phyloP scores from a whole-genome alignment of 2,888 invertebrate genomes.

The Gymnosoma rotundatum region DNA sequence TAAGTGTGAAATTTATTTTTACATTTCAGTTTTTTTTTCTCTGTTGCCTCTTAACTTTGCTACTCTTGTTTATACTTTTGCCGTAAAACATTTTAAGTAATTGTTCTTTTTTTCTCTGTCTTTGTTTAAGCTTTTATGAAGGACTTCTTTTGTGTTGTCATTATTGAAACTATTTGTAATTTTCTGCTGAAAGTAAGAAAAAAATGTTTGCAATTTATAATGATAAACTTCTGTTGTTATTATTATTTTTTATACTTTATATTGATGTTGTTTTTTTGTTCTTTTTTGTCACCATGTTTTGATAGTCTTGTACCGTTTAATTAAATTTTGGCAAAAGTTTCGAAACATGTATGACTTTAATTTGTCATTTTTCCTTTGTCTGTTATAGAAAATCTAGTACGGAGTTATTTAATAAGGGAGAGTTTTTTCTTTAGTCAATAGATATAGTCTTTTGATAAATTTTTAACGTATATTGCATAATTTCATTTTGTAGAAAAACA shows the following conservation, averaged over 20 bases:
- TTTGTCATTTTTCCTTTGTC: not conserved
- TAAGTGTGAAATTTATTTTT: constrained; percentile 70
- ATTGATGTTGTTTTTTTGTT: not conserved
- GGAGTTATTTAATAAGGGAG: too few relatives aligned
- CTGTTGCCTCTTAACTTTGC: not conserved
- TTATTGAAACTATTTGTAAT: constrained; percentile 51
- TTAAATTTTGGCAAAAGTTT: constrained; percentile 23
- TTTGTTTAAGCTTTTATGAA: constrained; percentile 42
- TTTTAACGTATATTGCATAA: too few relatives aligned
- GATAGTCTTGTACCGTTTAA: constrained; percentile 49
- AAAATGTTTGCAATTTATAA: constrained; percentile 34
- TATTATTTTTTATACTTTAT: not conserved
- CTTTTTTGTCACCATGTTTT: not conserved
- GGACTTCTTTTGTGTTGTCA: constrained; percentile 52
- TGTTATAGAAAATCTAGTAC: too few relatives aligned
- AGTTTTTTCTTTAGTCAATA: too few relatives aligned
- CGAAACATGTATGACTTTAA: not conserved
- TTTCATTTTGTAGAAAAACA: too few relatives aligned
- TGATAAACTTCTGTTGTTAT: constrained; percentile 12
- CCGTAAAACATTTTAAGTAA: not conserved
- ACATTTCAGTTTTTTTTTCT: not conserved
- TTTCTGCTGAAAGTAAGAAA: constrained; percentile 8
- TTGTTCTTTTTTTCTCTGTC: not conserved
- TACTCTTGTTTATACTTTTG: constrained; percentile 1
- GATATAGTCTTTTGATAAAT: too few relatives aligned